Conservation (phyloP, 2,113 vertebrate genomes). For the Hymenochirus boettgeri region DNA sequence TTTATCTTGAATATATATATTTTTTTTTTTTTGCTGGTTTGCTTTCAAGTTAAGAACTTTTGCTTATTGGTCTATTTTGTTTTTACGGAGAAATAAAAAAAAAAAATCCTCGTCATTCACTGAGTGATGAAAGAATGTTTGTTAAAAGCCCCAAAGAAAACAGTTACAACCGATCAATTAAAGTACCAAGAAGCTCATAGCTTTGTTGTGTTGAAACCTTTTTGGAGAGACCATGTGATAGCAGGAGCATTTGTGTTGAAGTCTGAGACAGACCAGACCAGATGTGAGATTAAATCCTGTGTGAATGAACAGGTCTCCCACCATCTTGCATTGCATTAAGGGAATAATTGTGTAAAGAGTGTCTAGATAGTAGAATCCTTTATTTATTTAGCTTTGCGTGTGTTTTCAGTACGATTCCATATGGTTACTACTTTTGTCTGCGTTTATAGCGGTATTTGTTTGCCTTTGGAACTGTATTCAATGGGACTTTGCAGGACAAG, state of each 20-base stretch:
- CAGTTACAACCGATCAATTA: constrained; percentile 18
- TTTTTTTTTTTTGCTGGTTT: too few relatives aligned
- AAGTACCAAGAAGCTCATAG: constrained; percentile 14
- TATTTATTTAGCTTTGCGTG: constrained; percentile 13
- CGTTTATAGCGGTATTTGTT: constrained; percentile 22
- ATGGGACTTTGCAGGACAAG: constrained; percentile 13
- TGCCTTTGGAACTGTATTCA: constrained; percentile 22
- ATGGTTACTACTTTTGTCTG: constrained; percentile 21
- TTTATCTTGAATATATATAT: too few relatives aligned
- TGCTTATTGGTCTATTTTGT: too few relatives aligned
- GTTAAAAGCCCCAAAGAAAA: constrained; percentile 6
- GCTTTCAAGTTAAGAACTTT: too few relatives aligned
- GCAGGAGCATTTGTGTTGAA: constrained; percentile 19
- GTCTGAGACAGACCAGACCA: constrained; percentile 35
- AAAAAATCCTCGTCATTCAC: constrained; percentile 15
- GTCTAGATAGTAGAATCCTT: constrained; percentile 23
- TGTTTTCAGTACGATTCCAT: constrained; percentile 26
- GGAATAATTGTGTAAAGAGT: constrained; percentile 24
- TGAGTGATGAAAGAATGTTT: constrained; percentile 20
- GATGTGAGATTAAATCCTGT: constrained; percentile 21
- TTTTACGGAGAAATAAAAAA: constrained; percentile 3
- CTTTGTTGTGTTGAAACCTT: constrained; percentile 9
- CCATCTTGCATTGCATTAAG: neutral
- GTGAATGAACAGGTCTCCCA: neutral
- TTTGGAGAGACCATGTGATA: constrained; percentile 28